phyloP scores from a whole-genome alignment of 2,113 vertebrate genomes.

The Oceanites oceanicus region DNA sequence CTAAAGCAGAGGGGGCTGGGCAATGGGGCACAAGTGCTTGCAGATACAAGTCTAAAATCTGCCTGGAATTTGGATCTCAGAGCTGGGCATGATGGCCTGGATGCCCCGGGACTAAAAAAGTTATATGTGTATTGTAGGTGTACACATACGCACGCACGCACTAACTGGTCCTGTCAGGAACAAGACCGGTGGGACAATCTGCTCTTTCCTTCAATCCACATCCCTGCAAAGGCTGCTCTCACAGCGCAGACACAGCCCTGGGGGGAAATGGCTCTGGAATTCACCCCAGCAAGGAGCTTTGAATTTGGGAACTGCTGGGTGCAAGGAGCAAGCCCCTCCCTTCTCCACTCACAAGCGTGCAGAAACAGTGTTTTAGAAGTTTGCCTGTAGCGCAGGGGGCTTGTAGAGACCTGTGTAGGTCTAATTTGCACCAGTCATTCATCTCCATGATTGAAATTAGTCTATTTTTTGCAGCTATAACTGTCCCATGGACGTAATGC shows the following conservation, averaged over 20 bases:
- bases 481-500: neutral
- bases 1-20: neutral
- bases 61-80: neutral
- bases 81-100: neutral
- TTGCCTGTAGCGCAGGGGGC: neutral
- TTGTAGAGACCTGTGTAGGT: neutral
- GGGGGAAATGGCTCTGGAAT: constrained; percentile 7
- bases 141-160: rapidly evolving
- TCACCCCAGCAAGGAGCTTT: neutral
- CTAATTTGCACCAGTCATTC: neutral
- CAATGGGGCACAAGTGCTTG: neutral
- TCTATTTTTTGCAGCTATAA: neutral
- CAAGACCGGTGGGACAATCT: neutral
- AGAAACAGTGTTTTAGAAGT: neutral
- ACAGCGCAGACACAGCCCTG: neutral
- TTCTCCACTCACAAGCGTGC: rapidly evolving
- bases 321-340: neutral
- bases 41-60: neutral
- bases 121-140: neutral
- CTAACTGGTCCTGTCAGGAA: neutral
- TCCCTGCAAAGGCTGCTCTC: neutral
- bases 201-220: constrained; percentile 39
- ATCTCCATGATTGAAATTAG: neutral
- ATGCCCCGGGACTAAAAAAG: neutral
- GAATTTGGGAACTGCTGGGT: neutral